Evolutionary conservation across 1,140 invertebrate species (phyloP).

Genomic region (Aporrectodea caliginosa): DNA sequence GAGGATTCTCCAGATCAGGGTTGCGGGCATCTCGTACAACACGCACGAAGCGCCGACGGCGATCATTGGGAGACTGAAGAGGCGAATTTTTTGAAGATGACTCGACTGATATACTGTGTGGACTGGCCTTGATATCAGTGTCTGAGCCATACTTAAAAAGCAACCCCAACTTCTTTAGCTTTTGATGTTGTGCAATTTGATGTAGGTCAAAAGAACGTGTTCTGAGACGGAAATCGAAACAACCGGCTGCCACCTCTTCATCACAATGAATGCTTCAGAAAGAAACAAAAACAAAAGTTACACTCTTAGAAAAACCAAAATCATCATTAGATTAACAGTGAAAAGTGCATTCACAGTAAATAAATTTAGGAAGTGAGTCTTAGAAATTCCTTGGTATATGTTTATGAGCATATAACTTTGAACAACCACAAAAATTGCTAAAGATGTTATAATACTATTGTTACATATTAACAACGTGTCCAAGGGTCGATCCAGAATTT

Average conservation of each 20-base stretch:
- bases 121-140: neutral
- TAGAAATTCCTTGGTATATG: no score
- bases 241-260: neutral
- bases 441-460: no score
- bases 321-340: no score
- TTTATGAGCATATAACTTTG: no score
- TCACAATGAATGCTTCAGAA: neutral
- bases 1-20: neutral
- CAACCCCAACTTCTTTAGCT: neutral
- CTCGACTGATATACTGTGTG: neutral
- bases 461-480: no score
- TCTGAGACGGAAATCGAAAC: neutral
- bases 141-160: neutral
- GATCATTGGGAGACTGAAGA: neutral
- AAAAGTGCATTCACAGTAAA: no score
- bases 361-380: no score
- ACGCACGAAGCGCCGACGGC: neutral
- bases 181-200: neutral
- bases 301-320: no score
- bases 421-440: no score
- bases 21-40: neutral
- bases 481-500: no score
- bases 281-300: no score
- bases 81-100: neutral
- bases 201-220: neutral